Percentiles rank a stretch among this genome's conserved stretches.
These are phyloP conservation scores for Sebastes paucispinis DNA, from an alignment of 2,797 vertebrate species.

Conservation along the genomic window DNA sequence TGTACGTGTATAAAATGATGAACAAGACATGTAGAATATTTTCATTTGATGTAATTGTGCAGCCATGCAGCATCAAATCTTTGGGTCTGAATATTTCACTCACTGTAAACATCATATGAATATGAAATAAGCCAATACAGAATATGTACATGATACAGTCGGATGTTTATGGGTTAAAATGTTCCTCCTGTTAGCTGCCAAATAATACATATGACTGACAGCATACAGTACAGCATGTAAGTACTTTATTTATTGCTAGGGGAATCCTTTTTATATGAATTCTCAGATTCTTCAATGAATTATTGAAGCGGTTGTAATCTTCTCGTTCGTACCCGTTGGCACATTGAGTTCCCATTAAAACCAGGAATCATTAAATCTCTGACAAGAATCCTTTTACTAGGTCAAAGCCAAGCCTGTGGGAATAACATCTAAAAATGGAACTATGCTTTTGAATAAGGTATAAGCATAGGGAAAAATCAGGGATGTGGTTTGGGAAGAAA, in stretches of 20 bases:
- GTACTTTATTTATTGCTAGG: not conserved
- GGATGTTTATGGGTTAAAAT: not conserved
- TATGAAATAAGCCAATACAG: not conserved
- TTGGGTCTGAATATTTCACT: not conserved
- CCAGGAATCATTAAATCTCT: constrained; percentile 61
- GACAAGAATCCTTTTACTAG: constrained; percentile 62
- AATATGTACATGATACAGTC: not conserved
- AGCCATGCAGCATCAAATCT: not conserved
- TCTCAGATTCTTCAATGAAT: constrained; percentile 30
- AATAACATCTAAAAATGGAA: constrained; percentile 69
- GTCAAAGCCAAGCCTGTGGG: constrained; percentile 63
- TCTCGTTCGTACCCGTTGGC: not conserved
- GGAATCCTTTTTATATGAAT: not conserved
- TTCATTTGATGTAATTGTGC: not conserved
- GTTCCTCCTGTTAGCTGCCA: not conserved
- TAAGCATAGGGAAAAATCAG: constrained; percentile 37
- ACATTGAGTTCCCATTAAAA: constrained; percentile 44
- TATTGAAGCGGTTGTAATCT: constrained; percentile 32
- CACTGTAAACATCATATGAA: not conserved
- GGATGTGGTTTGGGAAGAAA: not conserved
- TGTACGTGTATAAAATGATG: not conserved
- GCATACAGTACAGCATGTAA: not conserved
- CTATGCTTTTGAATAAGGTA: constrained; percentile 72
- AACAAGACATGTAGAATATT: not conserved
- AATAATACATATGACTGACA: not conserved